Conservation (phyloP, 2,797 vertebrate genomes). For the Oreochromis grahami region DNA sequence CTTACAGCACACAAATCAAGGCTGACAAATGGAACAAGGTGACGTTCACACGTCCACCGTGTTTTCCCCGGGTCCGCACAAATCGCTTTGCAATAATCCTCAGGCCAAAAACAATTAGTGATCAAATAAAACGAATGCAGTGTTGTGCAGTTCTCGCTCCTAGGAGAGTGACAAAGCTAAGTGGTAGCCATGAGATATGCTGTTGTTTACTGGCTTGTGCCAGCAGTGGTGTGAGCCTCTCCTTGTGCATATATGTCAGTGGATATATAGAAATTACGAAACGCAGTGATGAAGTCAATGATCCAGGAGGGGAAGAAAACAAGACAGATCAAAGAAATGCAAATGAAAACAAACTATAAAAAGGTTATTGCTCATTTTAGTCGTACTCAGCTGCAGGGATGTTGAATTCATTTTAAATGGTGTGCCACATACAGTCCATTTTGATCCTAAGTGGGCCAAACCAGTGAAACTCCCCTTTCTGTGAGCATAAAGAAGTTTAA, state of each 20-base stretch:
- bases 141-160: constrained; percentile 38
- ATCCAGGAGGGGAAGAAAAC: neutral
- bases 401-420: neutral
- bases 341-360: neutral
- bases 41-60: constrained; percentile 30
- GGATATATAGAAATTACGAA: constrained; percentile 28
- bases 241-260: neutral
- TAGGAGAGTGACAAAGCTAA: constrained; percentile 53
- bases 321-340: neutral
- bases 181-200: constrained; percentile 47
- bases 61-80: constrained; percentile 39
- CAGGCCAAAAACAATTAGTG: constrained; percentile 67
- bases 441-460: neutral
- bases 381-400: neutral
- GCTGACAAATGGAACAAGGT: constrained; percentile 68
- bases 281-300: constrained; percentile 17
- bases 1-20: constrained; percentile 67
- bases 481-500: neutral
- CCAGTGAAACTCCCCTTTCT: neutral
- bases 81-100: constrained; percentile 65
- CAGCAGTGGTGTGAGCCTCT: neutral
- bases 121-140: constrained; percentile 61
- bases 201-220: constrained; percentile 20
- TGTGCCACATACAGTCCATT: neutral
- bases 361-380: neutral